phyloP scores from a whole-genome alignment of 2,113 vertebrate species.

The Chionis minor region DNA sequence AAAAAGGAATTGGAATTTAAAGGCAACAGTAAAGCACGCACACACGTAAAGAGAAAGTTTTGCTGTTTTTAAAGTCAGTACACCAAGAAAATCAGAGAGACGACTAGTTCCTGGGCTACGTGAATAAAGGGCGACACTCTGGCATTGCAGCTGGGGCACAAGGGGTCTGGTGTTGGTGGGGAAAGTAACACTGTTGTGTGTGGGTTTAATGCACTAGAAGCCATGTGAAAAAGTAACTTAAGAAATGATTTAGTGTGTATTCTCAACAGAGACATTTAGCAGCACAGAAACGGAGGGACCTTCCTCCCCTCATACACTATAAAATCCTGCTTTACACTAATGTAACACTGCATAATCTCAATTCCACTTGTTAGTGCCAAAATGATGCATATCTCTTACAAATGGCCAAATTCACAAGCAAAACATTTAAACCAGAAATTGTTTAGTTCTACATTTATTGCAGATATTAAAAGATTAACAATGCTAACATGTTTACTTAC shows the following conservation, averaged over 20 bases:
- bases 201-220: neutral
- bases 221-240: neutral
- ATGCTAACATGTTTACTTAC: slow-evolving; percentile 56
- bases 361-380: neutral
- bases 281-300: neutral
- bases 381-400: neutral
- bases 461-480: slow-evolving; percentile 53
- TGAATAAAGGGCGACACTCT: neutral
- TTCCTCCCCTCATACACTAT: neutral
- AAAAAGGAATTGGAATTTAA: neutral
- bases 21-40: neutral
- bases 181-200: neutral
- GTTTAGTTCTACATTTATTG: slow-evolving; percentile 73
- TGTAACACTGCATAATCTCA: neutral
- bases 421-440: neutral
- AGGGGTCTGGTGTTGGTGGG: neutral
- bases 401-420: slow-evolving; percentile 26
- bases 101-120: neutral
- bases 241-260: neutral
- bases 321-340: neutral
- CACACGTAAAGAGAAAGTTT: neutral
- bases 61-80: neutral
- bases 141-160: neutral
- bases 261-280: neutral
- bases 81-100: neutral